Conservation (phyloP, 2,888 invertebrate genomes). For the Drosophila mercatorum region DNA sequence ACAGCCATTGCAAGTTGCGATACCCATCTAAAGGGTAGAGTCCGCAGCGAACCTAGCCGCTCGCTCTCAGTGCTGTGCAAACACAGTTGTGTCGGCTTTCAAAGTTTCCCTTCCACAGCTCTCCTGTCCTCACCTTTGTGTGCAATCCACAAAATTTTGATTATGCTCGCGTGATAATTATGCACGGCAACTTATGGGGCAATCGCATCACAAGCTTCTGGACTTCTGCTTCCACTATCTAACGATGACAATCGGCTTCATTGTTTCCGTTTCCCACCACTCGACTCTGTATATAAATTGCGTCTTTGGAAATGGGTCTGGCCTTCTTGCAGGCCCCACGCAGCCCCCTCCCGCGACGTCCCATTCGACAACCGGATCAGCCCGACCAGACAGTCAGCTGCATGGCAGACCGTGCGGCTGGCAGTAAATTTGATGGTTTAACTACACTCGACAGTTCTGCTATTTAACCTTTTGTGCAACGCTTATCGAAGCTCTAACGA, state of each 20-base stretch:
- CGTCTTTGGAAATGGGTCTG: slow-evolving; percentile 61
- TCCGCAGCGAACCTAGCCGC: slow-evolving; percentile 5
- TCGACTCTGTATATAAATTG: slow-evolving; percentile 59
- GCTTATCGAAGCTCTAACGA: slow-evolving; percentile 54
- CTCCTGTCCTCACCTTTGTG: neutral
- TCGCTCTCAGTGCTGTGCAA: slow-evolving; percentile 25
- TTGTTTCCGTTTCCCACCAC: slow-evolving; percentile 81
- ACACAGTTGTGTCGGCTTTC: slow-evolving; percentile 66
- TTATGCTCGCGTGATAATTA: slow-evolving; percentile 75
- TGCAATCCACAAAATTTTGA: slow-evolving; percentile 49
- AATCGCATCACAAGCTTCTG: slow-evolving; percentile 49
- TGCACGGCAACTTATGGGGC: slow-evolving; percentile 58
- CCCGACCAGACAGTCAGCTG: slow-evolving; percentile 57
- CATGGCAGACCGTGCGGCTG: slow-evolving; percentile 49
- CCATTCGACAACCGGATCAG: slow-evolving; percentile 1
- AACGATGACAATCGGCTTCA: slow-evolving; percentile 82
- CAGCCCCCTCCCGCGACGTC: neutral
- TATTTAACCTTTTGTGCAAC: slow-evolving; percentile 74
- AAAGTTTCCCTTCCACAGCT: slow-evolving; percentile 5
- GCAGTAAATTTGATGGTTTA: slow-evolving; percentile 74
- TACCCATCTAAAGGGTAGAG: slow-evolving; percentile 48
- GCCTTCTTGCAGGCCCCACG: neutral
- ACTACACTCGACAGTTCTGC: slow-evolving; percentile 62
- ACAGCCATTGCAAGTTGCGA: slow-evolving; percentile 54
- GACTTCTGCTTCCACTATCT: slow-evolving; percentile 50